Evolutionary conservation across 2,888 invertebrate genomes (phyloP), one percentile per base, ranked within the genome.

Genomic region (Chrysodeixis includens): DNA sequence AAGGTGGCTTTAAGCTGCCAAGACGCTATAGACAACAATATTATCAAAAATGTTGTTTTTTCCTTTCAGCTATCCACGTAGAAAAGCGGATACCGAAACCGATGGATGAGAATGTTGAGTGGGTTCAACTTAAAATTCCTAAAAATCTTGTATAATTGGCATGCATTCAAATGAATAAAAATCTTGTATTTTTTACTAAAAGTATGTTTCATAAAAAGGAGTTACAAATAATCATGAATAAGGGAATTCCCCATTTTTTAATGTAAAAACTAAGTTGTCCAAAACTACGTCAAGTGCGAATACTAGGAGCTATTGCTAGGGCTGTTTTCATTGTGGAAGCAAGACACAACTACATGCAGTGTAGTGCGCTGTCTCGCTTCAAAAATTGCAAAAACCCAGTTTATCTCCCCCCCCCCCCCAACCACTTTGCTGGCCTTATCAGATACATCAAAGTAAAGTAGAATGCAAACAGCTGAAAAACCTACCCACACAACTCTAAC

Each of bases 61-160:
- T 20, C 56, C 51, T 90, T 90, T 71, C 84, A 93, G 93, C 86
- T 7, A 69, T 85, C 1, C 76, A 84, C 22, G 67, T 91, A 5
- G 75, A 88, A 52, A 81, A 67, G 12, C 78, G 83, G 32, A 62
- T 79, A 1, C 78, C 82, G 0, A 76, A 75, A 52, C 85, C 86
- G 7, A 70, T 62, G 0, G 84, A 87, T 16, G 78, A 84, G 9
- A 83, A 88, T 65, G 69, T 93, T 49, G 88, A 90, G 18, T 93
- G 93, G 93, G 63, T 92, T 40, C 88, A 90, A 86, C 79, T 93
- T 52, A 91, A 90, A 79, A 82, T 93, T 70, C 92, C 93, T 0
- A 86, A 79, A 64, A 59, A 8, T 57, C n/a, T 1, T 51, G 6
- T 12, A 44, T n/a, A 20, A n/a, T n/a, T 32, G 9, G 18, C 16